phyloP scores from a whole-genome alignment of 2,888 invertebrate genomes.

The Pocota personata region DNA sequence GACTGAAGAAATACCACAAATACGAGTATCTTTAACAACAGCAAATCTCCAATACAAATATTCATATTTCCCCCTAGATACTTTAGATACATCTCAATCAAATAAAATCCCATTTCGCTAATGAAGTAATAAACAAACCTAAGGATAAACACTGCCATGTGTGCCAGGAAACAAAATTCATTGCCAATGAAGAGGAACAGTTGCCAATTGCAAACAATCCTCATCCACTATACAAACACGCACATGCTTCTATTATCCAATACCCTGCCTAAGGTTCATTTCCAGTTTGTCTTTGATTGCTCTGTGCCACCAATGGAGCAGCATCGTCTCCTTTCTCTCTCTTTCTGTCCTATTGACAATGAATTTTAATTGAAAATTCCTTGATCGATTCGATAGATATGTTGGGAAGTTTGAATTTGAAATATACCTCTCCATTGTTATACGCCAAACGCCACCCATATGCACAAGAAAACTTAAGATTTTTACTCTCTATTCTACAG shows the following conservation, averaged over 20 bases:
- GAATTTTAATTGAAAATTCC: slow-evolving; percentile 50
- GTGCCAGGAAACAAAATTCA: slow-evolving; percentile 3
- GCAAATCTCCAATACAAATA: background rate
- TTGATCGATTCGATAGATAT: slow-evolving; percentile 31
- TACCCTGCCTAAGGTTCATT: slow-evolving; percentile 1
- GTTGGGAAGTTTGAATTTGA: slow-evolving; percentile 27
- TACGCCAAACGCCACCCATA: background rate
- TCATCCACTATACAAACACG: background rate
- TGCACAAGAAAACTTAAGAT: background rate
- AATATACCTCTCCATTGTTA: slow-evolving; percentile 3
- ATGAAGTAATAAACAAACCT: slow-evolving; percentile 32
- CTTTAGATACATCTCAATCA: background rate
- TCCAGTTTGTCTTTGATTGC: slow-evolving; percentile 21
- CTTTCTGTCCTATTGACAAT: background rate
- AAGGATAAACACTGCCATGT: slow-evolving; percentile 32
- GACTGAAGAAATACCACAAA: background rate
- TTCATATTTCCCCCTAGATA: background rate
- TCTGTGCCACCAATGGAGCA: background rate
- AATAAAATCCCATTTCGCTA: slow-evolving; percentile 22
- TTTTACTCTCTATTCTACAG: background rate
- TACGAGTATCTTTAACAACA: background rate
- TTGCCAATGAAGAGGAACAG: slow-evolving; percentile 30
- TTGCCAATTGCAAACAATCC: slow-evolving; percentile 33
- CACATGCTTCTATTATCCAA: background rate
- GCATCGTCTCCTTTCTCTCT: background rate